phyloP scores from a whole-genome alignment of 2,888 invertebrate genomes.

The Cyaniris semiargus region DNA sequence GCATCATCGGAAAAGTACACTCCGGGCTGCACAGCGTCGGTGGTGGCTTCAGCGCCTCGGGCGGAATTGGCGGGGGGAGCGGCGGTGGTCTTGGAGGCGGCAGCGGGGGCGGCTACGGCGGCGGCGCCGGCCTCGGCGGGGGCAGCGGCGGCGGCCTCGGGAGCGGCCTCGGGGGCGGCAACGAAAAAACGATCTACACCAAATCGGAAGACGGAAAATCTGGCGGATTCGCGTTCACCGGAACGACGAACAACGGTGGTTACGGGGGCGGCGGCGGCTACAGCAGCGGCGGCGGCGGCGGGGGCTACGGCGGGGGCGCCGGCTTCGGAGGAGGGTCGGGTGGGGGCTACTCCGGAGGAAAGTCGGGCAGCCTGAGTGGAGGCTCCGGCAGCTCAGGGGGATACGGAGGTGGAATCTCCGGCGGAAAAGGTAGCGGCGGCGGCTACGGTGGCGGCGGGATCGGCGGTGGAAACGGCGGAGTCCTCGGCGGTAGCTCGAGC shows the following conservation, averaged over 20 bases:
- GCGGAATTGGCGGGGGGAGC: conserved; percentile 40
- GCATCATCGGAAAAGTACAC: conserved; percentile 56
- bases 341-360: conserved; percentile 37
- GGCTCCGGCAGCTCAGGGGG: conserved; percentile 36
- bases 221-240: conserved; percentile 70
- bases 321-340: conserved; percentile 39
- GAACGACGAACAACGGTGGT: conserved; percentile 62
- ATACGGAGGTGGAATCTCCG: conserved; percentile 34
- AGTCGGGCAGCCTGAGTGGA: conserved; percentile 37
- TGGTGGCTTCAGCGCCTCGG: conserved; percentile 40
- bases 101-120: conserved; percentile 43
- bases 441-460: conserved; percentile 52
- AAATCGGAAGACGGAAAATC: conserved; percentile 71
- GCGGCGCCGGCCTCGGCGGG: conserved; percentile 39
- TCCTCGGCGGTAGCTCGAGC: conserved; percentile 30
- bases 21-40: conserved; percentile 46
- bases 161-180: conserved; percentile 45
- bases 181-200: conserved; percentile 56
- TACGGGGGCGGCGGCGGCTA: conserved; percentile 62
- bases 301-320: conserved; percentile 39
- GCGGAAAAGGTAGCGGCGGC: conserved; percentile 50
- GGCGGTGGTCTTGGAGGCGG: conserved; percentile 42
- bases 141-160: conserved; percentile 40
- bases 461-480: conserved; percentile 32
- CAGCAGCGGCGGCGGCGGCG: conserved; percentile 48